phyloP scores from a whole-genome alignment of 2,797 vertebrate species.

The Halcyon leucocephala region DNA sequence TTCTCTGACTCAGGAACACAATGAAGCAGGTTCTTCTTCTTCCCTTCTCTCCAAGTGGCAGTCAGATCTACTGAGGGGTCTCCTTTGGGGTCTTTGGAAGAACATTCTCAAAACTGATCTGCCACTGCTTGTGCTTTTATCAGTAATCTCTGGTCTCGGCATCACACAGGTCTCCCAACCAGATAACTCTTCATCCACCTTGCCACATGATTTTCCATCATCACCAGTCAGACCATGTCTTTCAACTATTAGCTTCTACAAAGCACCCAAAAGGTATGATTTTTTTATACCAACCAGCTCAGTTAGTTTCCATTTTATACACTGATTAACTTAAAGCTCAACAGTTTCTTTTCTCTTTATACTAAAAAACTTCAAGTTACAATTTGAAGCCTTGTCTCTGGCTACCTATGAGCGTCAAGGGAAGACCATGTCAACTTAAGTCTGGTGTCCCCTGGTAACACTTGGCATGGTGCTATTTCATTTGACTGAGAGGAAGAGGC shows the following conservation, averaged over 20 bases:
- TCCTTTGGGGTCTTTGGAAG: not conserved
- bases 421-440: not conserved
- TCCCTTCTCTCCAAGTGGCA: not conserved
- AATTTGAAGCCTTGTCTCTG: not conserved
- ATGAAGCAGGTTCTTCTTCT: not conserved
- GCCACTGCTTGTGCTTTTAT: not conserved
- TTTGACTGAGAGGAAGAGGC: not conserved
- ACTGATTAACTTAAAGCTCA: not conserved
- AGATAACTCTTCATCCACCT: not conserved
- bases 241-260: not conserved
- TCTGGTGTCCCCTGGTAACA: not conserved
- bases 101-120: not conserved
- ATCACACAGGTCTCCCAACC: not conserved
- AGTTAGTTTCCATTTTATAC: not conserved
- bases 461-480: not conserved
- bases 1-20: not conserved
- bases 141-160: not conserved
- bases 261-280: not conserved
- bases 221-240: not conserved
- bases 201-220: fast-evolving
- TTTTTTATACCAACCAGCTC: not conserved
- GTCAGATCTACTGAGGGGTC: not conserved
- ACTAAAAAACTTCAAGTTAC: not conserved
- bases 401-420: not conserved
- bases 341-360: not conserved